Conservation (phyloP, 2,888 invertebrate genomes). For the Watsonalla cultraria region DNA sequence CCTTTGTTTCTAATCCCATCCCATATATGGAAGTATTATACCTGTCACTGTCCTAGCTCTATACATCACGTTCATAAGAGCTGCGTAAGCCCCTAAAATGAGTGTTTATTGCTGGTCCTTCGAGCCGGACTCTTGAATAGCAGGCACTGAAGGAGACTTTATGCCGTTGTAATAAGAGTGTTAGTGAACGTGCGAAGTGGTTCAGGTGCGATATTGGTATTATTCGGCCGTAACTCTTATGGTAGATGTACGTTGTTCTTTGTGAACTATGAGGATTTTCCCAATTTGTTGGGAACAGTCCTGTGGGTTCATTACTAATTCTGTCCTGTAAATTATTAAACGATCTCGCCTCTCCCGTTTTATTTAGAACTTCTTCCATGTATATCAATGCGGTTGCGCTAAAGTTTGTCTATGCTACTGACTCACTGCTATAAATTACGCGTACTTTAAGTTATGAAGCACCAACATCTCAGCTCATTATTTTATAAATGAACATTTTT, state of each 20-base stretch:
- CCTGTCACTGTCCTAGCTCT: constrained; percentile 52
- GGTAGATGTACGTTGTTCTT: constrained; percentile 44
- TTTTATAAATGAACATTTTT: background rate
- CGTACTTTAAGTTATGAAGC: background rate
- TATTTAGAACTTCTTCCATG: background rate
- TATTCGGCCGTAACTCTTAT: constrained; percentile 58
- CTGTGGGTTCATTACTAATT: constrained; percentile 4
- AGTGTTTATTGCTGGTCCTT: constrained; percentile 72
- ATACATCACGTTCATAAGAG: constrained; percentile 62
- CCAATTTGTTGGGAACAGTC: constrained; percentile 21
- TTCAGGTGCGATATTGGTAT: constrained; percentile 59
- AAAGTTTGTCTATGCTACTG: background rate
- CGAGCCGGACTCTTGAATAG: constrained; percentile 44
- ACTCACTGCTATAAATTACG: background rate
- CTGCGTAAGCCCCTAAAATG: constrained; percentile 63
- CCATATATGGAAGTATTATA: constrained; percentile 35
- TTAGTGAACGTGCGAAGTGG: constrained; percentile 24
- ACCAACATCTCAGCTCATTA: constrained; percentile 4
- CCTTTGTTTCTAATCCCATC: constrained; percentile 40
- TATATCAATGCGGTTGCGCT: background rate
- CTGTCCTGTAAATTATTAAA: background rate
- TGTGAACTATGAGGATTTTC: constrained; percentile 45
- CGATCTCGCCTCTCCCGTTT: constrained; percentile 3
- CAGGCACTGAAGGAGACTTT: constrained; percentile 39
- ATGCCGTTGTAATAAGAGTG: constrained; percentile 32